A percentile compares a stretch with the other conserved stretches of the same genome.
Conservation (phyloP, 2,888 invertebrate genomes). For the Eupithecia inturbata region DNA sequence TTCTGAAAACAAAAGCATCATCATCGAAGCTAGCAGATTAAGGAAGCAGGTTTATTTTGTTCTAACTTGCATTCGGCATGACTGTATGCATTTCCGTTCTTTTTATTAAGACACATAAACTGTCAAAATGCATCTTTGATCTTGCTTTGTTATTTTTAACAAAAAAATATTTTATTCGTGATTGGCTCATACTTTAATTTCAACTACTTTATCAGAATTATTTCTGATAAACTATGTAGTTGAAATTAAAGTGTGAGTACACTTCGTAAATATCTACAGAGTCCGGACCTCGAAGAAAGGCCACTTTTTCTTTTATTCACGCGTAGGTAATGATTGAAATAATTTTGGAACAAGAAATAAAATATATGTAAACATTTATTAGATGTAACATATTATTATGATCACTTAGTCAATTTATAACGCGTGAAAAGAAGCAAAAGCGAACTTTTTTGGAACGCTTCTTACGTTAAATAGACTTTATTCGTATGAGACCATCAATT, state of each 20-base stretch:
- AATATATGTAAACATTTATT: too few relatives aligned
- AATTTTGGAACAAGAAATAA: too few relatives aligned
- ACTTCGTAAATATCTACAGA: not conserved
- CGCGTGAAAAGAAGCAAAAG: not conserved
- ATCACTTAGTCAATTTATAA: not conserved
- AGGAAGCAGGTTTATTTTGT: constrained; percentile 19
- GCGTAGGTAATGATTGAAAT: too few relatives aligned
- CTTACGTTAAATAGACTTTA: not conserved
- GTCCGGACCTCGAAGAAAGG: not conserved
- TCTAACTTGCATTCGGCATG: constrained; percentile 39
- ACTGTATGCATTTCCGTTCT: constrained; percentile 37
- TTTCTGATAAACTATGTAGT: too few relatives aligned
- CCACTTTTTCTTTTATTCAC: not conserved
- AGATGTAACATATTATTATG: too few relatives aligned
- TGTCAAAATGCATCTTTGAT: not conserved
- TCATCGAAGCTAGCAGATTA: constrained; percentile 36
- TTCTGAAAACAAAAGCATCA: constrained; percentile 7
- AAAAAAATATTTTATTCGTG: not conserved
- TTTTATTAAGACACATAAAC: constrained; percentile 7
- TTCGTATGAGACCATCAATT: too few relatives aligned
- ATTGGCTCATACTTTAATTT: not conserved
- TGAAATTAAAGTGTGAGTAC: too few relatives aligned
- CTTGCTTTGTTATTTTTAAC: not conserved
- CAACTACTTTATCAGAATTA: not conserved
- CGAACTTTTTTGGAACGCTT: not conserved